Percentiles rank a stretch among this genome's conserved stretches.
Conservation (phyloP, 2,888 invertebrate genomes). For the Sarcophaga carnaria region DNA sequence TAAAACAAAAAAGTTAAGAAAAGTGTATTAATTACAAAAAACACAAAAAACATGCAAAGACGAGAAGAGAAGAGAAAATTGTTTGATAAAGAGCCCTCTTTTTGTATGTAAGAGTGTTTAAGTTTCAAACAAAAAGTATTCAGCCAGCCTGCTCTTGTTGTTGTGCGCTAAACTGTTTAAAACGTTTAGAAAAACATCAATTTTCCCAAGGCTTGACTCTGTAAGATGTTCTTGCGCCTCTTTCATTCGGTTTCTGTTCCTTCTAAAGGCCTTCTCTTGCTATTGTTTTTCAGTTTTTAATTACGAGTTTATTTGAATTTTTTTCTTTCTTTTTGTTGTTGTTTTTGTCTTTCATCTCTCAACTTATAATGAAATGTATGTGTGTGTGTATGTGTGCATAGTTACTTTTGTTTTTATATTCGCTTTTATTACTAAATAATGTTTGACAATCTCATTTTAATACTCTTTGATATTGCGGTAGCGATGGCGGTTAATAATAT, state of each 20-base stretch:
- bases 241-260: not conserved
- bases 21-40: conserved; percentile 49
- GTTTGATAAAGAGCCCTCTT: not conserved
- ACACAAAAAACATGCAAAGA: not conserved
- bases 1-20: not conserved
- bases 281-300: conserved; percentile 45
- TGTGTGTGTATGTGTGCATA: not conserved
- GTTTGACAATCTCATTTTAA: conserved; percentile 50
- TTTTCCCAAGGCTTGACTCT: conserved; percentile 57
- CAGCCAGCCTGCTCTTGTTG: not conserved
- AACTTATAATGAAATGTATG: not conserved
- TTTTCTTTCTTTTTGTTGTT: conserved; percentile 6
- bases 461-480: not conserved
- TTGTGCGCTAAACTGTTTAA: conserved; percentile 43
- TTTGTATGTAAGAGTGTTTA: not conserved
- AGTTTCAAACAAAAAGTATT: conserved; percentile 21
- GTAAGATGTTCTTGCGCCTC: conserved; percentile 28
- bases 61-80: not conserved
- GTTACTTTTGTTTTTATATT: conserved; percentile 14
- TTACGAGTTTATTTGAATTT: conserved; percentile 53
- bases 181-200: conserved; percentile 50
- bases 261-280: not conserved
- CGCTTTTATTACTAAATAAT: conserved; percentile 45
- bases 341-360: not conserved
- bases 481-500: not conserved